These are phyloP conservation scores for Nothobranchius furzeri DNA, from an alignment of 2,113 vertebrate genomes.

Conservation along the genomic window DNA sequence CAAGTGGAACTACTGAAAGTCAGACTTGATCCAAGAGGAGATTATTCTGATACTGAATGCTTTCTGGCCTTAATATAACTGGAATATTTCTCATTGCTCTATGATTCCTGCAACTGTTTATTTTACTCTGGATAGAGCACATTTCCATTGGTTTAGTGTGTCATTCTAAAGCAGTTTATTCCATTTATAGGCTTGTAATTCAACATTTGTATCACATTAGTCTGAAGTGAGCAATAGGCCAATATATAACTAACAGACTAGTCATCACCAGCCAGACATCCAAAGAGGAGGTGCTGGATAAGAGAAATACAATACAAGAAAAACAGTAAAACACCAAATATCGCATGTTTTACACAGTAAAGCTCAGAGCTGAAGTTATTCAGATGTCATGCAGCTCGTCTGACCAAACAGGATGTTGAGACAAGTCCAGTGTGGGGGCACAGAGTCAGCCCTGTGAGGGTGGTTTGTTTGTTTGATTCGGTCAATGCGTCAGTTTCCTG, in stretches of 20 bases:
- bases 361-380: too few relatives aligned
- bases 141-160: background rate
- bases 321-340: too few relatives aligned
- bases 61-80: background rate
- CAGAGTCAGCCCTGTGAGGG: constrained; percentile 30
- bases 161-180: background rate
- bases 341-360: too few relatives aligned
- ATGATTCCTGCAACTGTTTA: background rate
- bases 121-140: background rate
- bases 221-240: background rate
- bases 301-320: too few relatives aligned
- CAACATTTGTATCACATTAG: constrained; percentile 16
- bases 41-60: constrained; percentile 8
- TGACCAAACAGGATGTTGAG: too few relatives aligned
- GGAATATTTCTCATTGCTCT: background rate
- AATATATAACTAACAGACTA: too few relatives aligned
- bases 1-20: constrained; percentile 34
- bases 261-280: too few relatives aligned
- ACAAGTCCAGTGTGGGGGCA: too few relatives aligned
- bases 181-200: background rate
- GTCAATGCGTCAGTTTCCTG: constrained; percentile 56
- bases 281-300: too few relatives aligned
- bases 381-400: too few relatives aligned
- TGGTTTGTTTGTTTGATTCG: constrained; percentile 42
- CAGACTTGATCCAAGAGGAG: constrained; percentile 1